These are phyloP conservation scores for Nestor notabilis DNA, from an alignment of 2,113 vertebrate genomes.

Conservation along the genomic window DNA sequence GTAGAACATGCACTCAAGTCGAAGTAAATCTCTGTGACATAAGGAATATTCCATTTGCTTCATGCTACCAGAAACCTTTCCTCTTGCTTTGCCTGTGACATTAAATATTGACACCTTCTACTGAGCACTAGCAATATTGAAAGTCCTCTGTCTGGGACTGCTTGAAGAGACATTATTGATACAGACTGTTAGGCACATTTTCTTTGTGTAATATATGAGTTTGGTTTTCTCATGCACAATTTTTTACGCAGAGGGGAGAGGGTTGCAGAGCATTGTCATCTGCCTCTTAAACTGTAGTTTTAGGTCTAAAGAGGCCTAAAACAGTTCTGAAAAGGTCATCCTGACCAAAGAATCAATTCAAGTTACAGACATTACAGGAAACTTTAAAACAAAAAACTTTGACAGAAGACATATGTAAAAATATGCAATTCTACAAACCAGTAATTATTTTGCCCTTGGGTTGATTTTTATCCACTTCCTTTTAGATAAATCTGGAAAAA, in stretches of 20 bases:
- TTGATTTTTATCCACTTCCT: background rate
- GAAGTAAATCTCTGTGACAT: background rate
- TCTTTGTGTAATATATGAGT: background rate
- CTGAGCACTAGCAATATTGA: background rate
- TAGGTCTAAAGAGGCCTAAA: background rate
- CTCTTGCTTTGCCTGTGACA: background rate
- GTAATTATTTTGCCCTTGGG: background rate
- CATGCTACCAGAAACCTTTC: background rate
- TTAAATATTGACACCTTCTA: constrained; percentile 4
- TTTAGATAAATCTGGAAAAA: background rate
- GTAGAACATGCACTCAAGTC: background rate
- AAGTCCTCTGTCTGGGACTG: background rate
- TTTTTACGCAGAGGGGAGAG: background rate
- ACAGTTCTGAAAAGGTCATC: background rate
- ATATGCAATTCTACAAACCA: background rate
- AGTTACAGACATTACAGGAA: background rate
- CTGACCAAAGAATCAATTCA: background rate
- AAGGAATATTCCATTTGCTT: background rate
- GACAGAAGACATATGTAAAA: background rate
- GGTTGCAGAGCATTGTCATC: background rate
- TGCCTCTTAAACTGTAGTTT: background rate
- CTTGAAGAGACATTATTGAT: background rate
- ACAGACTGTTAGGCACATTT: background rate
- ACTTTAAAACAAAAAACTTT: background rate
- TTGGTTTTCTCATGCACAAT: background rate